Percentiles rank a stretch among this genome's conserved stretches.
Evolutionary conservation across 2,888 invertebrate genomes (phyloP).

Genomic region (Chrysodeixis includens): DNA sequence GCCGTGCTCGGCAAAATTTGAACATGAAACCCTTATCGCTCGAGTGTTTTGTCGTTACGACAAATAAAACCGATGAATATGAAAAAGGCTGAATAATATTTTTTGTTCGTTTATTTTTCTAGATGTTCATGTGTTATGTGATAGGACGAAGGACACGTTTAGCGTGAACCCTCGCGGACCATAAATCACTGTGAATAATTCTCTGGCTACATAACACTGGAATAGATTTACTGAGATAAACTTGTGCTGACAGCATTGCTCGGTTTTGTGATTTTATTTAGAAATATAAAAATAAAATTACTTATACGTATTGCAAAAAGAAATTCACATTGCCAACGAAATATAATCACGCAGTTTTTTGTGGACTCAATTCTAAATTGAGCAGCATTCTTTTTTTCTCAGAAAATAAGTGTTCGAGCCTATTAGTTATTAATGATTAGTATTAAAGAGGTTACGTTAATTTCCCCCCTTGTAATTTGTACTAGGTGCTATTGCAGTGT

Average conservation of each 20-base stretch:
- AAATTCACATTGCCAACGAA: constrained; percentile 14
- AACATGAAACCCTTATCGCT: constrained; percentile 59
- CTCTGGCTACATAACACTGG: constrained; percentile 22
- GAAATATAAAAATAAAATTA: constrained; percentile 15
- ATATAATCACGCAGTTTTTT: constrained; percentile 9
- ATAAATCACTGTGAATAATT: constrained; percentile 42
- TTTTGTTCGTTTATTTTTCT: constrained; percentile 48
- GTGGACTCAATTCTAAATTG: not conserved
- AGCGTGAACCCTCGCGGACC: constrained; percentile 24
- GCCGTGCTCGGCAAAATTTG: constrained; percentile 58
- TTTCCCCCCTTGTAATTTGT: too few species aligned
- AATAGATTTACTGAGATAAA: constrained; percentile 38
- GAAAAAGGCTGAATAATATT: constrained; percentile 50
- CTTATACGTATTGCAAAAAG: constrained; percentile 20
- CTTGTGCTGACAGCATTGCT: constrained; percentile 31
- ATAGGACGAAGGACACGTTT: constrained; percentile 40
- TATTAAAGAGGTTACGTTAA: not conserved
- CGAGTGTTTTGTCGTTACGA: constrained; percentile 62
- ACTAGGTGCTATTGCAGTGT: not conserved
- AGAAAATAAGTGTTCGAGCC: not conserved
- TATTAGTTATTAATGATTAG: not conserved
- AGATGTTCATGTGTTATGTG: constrained; percentile 45
- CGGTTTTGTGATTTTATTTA: constrained; percentile 25
- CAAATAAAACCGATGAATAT: constrained; percentile 61
- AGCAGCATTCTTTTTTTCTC: not conserved